phyloP scores from a whole-genome alignment of 2,888 invertebrate genomes.

The Platynereis dumerilii region DNA sequence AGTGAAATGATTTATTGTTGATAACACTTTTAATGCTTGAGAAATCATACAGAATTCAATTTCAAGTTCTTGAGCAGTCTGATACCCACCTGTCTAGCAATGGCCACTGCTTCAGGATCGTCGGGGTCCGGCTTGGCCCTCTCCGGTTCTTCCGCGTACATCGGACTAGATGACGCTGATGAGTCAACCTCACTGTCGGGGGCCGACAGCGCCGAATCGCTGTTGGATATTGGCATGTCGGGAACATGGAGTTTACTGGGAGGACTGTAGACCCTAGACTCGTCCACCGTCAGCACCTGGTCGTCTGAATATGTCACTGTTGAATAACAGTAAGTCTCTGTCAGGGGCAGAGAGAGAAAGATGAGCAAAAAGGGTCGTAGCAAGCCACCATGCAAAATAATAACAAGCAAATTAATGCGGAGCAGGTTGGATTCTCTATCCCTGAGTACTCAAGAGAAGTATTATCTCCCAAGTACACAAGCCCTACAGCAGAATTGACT shows the following conservation, averaged over 20 bases:
- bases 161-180: constrained; percentile 49
- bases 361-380: not conserved
- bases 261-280: constrained; percentile 78
- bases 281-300: constrained; percentile 58
- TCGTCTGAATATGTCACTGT: constrained; percentile 41
- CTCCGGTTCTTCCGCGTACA: constrained; percentile 41
- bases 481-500: no score
- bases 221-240: constrained; percentile 64
- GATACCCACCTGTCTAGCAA: no score
- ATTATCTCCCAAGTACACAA: no score
- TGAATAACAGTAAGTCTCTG: no score
- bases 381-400: not conserved
- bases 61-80: no score
- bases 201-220: constrained; percentile 61
- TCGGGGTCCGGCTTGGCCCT: not conserved
- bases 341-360: not conserved
- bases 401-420: not conserved
- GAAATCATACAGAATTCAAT: no score
- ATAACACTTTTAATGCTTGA: no score
- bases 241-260: constrained; percentile 89
- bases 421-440: not conserved
- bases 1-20: no score
- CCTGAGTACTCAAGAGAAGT: no score
- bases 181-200: constrained; percentile 46
- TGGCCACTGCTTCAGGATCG: no score